A percentile compares a stretch with the other conserved stretches of the same genome.
Conservation (phyloP, 2,113 vertebrate genomes). For the Lota lota region DNA sequence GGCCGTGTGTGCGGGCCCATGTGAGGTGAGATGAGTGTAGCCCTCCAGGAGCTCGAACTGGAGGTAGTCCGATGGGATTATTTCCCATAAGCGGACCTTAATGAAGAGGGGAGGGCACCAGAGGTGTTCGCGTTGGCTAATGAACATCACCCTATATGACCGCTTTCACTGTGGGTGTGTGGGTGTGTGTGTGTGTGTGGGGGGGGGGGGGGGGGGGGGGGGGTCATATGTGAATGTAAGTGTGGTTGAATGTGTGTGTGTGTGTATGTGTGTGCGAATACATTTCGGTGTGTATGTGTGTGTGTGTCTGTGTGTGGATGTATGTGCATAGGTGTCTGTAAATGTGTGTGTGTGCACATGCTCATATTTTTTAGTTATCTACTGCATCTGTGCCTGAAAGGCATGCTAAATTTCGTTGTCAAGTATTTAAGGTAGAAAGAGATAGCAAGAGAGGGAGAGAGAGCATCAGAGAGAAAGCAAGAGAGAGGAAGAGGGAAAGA, state of each 20-base stretch:
- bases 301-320: constrained; percentile 5
- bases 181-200: not conserved
- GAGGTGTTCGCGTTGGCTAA: constrained; percentile 31
- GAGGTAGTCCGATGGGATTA: constrained; percentile 6
- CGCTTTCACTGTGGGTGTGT: not conserved
- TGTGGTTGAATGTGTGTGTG: constrained; percentile 2
- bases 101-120: constrained; percentile 26
- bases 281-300: not conserved
- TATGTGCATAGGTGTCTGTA: not conserved
- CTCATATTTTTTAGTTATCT: too few species aligned
- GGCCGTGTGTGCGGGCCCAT: not conserved
- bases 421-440: too few species aligned
- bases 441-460: too few species aligned
- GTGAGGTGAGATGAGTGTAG: not conserved
- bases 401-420: too few species aligned
- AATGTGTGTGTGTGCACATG: not conserved
- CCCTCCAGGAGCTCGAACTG: constrained; percentile 1
- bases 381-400: too few species aligned
- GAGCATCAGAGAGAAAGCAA: too few species aligned
- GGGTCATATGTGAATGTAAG: not conserved
- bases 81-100: constrained; percentile 41
- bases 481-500: too few species aligned
- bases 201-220: too few species aligned
- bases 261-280: not conserved
- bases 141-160: constrained; percentile 36